Evolutionary conservation across 2,113 vertebrate genomes (phyloP).

Genomic region (Pachycephala philippinensis): DNA sequence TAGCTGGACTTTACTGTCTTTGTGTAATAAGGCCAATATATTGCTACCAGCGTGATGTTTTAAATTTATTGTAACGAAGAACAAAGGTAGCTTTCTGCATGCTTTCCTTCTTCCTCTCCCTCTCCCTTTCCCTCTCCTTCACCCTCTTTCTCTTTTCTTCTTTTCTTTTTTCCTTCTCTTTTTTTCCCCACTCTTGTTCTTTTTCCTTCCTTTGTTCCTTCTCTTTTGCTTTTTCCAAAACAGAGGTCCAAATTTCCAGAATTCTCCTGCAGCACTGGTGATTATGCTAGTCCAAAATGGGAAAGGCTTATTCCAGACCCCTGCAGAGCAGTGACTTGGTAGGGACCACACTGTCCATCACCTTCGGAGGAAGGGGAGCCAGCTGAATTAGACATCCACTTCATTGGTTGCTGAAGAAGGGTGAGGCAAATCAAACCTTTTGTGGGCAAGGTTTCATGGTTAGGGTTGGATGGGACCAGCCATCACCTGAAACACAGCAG

Average conservation of each 20-base stretch:
- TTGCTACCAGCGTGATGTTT: neutral
- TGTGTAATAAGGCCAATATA: neutral
- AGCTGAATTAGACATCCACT: neutral
- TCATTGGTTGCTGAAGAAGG: neutral
- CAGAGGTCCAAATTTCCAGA: neutral
- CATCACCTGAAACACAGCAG: neutral
- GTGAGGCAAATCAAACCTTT: neutral
- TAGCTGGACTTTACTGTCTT: neutral
- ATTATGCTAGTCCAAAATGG: neutral
- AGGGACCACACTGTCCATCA: accelerated
- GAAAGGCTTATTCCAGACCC: neutral
- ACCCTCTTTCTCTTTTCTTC: neutral
- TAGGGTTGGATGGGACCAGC: neutral
- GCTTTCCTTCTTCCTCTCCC: neutral
- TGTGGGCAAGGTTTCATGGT: neutral
- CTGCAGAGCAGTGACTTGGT: neutral
- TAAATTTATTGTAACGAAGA: neutral
- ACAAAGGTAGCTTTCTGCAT: neutral
- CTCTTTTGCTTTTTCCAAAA: neutral
- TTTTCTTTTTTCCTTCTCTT: too few species aligned
- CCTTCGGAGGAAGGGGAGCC: neutral
- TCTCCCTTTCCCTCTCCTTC: neutral
- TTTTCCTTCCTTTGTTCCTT: neutral
- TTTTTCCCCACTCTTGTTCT: accelerated
- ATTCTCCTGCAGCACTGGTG: neutral